phyloP scores from a whole-genome alignment of 2,888 invertebrate species.

The Chironomus riparius region DNA sequence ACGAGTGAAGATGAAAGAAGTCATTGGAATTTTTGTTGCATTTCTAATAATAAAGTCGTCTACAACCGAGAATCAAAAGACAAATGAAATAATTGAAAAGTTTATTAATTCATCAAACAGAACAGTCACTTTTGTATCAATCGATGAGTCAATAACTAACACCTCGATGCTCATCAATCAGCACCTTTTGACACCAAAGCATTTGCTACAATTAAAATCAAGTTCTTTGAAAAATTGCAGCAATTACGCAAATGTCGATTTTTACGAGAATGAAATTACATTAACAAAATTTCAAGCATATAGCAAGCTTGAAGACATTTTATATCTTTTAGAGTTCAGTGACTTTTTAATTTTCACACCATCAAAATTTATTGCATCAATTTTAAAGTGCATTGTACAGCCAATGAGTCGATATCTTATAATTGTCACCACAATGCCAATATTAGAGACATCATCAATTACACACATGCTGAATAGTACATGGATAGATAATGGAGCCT shows the following conservation, averaged over 20 bases:
- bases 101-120: background rate
- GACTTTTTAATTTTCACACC: background rate
- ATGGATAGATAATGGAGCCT: slow-evolving; percentile 8
- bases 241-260: background rate
- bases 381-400: background rate
- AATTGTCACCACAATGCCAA: background rate
- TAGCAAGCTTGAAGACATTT: background rate
- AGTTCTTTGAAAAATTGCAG: background rate
- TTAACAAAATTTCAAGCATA: background rate
- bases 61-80: background rate
- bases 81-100: background rate
- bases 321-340: background rate
- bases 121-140: background rate
- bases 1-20: background rate
- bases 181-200: too few relatives aligned
- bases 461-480: background rate
- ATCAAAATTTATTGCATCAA: background rate
- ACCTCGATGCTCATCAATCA: background rate
- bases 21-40: background rate
- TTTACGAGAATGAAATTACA: background rate
- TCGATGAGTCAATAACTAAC: background rate
- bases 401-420: background rate
- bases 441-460: background rate
- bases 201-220: too few relatives aligned
- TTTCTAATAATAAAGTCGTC: too few relatives aligned